Conservation (phyloP, 2,888 invertebrate genomes). For the Isoperla grammatica region DNA sequence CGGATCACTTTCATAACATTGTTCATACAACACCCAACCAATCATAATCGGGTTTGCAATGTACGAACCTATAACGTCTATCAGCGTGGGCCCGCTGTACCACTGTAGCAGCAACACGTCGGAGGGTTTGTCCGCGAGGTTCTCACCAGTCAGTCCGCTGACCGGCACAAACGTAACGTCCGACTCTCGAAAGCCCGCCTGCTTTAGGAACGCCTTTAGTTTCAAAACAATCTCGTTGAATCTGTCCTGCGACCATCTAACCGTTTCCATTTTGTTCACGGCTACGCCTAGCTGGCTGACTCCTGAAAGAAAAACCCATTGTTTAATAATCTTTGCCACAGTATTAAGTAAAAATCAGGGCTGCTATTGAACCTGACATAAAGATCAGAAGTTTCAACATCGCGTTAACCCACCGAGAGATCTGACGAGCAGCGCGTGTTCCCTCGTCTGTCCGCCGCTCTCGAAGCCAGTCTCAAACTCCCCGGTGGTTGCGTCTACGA, state of each 20-base stretch:
- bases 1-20: too few relatives aligned
- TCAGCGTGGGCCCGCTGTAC: slow-evolving; percentile 80
- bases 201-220: slow-evolving; percentile 75
- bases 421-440: slow-evolving; percentile 91
- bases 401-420: slow-evolving; percentile 64
- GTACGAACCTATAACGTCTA: slow-evolving; percentile 71
- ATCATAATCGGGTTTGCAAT: too few relatives aligned
- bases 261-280: slow-evolving; percentile 96
- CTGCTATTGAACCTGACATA: too few relatives aligned
- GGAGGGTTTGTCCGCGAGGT: slow-evolving; percentile 65
- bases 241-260: slow-evolving; percentile 84
- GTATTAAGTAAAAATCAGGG: too few relatives aligned
- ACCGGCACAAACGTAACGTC: slow-evolving; percentile 90
- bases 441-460: slow-evolving; percentile 94
- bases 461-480: slow-evolving; percentile 99
- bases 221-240: slow-evolving; percentile 85
- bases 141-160: slow-evolving; percentile 94
- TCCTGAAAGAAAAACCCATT: slow-evolving; percentile 50
- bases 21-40: too few relatives aligned
- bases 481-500: slow-evolving; percentile 92
- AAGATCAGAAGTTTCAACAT: too few relatives aligned
- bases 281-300: slow-evolving; percentile 92
- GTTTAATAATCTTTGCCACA: too few relatives aligned
- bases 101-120: slow-evolving; percentile 54
- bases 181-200: slow-evolving; percentile 83